Evolutionary conservation across 2,797 vertebrate species (phyloP).

Genomic region (Anabas testudineus): DNA sequence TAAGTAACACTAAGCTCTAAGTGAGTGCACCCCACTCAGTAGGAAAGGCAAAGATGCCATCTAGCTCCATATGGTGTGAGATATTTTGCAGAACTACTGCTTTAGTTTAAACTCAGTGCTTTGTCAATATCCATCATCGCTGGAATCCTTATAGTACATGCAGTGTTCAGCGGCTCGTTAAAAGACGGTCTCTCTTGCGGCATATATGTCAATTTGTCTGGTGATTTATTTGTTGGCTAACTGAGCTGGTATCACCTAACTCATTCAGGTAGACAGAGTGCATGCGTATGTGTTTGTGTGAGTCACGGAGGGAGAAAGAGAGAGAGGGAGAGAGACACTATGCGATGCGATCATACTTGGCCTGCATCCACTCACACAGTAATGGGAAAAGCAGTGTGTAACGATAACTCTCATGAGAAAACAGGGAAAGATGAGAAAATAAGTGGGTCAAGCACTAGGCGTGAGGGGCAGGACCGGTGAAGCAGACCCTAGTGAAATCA

Average conservation of each 20-base stretch:
- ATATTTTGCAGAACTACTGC: conserved; percentile 43
- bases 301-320: conserved; percentile 48
- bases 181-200: conserved; percentile 80
- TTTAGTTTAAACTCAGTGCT: conserved; percentile 72
- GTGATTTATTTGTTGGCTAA: conserved; percentile 87
- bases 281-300: conserved; percentile 30
- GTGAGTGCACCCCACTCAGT: background rate
- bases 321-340: conserved; percentile 52
- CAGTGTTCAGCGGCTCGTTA: conserved; percentile 74
- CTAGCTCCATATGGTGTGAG: conserved; percentile 19
- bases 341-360: conserved; percentile 80
- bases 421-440: conserved; percentile 89
- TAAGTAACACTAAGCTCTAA: background rate
- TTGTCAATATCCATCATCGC: conserved; percentile 81
- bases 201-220: conserved; percentile 84
- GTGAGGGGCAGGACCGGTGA: conserved; percentile 77
- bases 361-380: conserved; percentile 79
- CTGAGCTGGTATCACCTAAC: conserved; percentile 83
- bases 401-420: conserved; percentile 85
- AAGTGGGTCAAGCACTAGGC: conserved; percentile 87
- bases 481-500: conserved; percentile 84
- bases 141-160: conserved; percentile 65
- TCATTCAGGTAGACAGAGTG: conserved; percentile 75
- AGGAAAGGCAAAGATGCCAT: background rate
- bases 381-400: conserved; percentile 83